phyloP scores from a whole-genome alignment of 2,797 vertebrate genomes.

The Etheostoma nigrum region DNA sequence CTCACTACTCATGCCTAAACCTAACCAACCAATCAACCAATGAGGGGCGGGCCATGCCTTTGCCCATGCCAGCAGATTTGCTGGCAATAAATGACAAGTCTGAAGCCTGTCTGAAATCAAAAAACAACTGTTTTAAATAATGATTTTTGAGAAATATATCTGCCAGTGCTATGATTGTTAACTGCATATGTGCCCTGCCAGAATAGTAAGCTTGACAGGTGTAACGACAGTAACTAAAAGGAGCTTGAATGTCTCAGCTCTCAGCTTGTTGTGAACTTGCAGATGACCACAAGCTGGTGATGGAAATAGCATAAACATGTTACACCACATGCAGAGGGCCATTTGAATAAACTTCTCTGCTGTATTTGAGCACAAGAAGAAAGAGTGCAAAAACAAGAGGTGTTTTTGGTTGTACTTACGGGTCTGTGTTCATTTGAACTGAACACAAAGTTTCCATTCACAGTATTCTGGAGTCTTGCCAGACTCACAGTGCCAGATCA shows the following conservation, averaged over 20 bases:
- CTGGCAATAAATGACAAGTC: not conserved
- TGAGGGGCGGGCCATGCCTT: too few species aligned
- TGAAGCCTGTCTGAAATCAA: not conserved
- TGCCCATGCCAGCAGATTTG: not conserved
- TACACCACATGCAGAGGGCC: not conserved
- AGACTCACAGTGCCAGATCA: not conserved
- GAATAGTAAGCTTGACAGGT: not conserved
- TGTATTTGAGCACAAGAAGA: not conserved
- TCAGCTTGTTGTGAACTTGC: not conserved
- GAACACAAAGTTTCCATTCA: constrained; percentile 28
- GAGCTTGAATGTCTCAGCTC: not conserved
- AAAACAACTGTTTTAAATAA: not conserved
- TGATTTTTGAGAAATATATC: not conserved
- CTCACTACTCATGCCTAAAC: too few species aligned
- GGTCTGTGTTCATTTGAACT: not conserved
- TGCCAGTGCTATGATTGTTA: not conserved
- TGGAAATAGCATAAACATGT: not conserved
- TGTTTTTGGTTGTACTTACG: not conserved
- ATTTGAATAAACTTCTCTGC: constrained; percentile 12
- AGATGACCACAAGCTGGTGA: not conserved
- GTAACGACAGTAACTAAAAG: not conserved
- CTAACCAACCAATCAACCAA: too few species aligned
- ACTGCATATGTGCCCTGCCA: not conserved
- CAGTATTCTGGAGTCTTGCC: not conserved
- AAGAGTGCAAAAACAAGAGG: not conserved